Base-by-base conservation (phyloP, 2,888 invertebrate species). In the Callimorpha dominula region DNA sequence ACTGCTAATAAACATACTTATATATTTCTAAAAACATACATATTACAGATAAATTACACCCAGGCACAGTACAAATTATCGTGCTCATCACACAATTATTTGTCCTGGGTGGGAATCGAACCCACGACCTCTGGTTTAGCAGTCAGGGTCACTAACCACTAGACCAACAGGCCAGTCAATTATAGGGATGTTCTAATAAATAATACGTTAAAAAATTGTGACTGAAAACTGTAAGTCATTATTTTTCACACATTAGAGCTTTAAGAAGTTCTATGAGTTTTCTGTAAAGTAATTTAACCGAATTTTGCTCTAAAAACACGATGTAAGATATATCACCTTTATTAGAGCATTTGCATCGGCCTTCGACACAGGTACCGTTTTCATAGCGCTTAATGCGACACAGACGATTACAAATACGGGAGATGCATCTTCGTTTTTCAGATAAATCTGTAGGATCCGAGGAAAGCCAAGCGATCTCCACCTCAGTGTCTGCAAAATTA, bases 271-370 rank as follows among this genome's bases (percentile, higher is more conserved):
- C 9, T 60, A 2, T 1, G 9, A 46, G 43, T 46, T 46, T 46
- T 46, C 8, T 6, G 43, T 46, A 46, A 12, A 57, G 43, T 9
- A 4, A 46, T 46, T 46, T 8, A 46, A 4, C 9, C 9, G 9
- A 46, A 46, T 9, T 46, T 46, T 46, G 4, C 9, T 46, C 43
- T 46, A 4, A 40, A 65, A 8, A 15, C 14, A 12, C 31, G 4
- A 46, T 46, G 9, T 8, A 46, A 46, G 9, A 46, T 0, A 46
- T 8, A 46, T 8, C 9, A 46, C 43, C 43, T 46, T 46, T 46
- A 3, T 42, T 20, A 43, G 67, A 14, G 54, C 67, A 68, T 54
- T 68, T 20, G 54, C 67, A 68, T 14, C n/a, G 67, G 8, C 67
- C 20, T n/a, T 57, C 43, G 54, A 54, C 14, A 54, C 67, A 68